Conservation (phyloP, 2,888 invertebrate genomes). For the Acleris sparsana region DNA sequence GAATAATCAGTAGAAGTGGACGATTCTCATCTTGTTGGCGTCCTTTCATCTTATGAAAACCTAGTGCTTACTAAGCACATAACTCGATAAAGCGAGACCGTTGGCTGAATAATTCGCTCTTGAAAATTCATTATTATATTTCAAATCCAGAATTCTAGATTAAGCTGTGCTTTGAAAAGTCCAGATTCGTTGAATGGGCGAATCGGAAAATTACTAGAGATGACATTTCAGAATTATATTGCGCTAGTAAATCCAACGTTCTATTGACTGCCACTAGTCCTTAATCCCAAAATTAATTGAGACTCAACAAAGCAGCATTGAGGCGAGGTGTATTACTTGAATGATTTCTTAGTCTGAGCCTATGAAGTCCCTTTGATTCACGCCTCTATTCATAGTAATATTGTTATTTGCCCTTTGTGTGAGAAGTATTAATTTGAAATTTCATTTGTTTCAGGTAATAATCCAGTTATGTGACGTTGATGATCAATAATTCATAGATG, state of each 20-base stretch:
- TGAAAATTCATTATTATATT: background rate
- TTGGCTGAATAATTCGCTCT: background rate
- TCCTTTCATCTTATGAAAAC: slow-evolving; percentile 11
- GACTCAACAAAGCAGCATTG: slow-evolving; percentile 21
- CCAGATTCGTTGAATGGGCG: background rate
- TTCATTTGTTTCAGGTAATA: slow-evolving; percentile 31
- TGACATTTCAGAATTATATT: slow-evolving; percentile 15
- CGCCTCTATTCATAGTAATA: slow-evolving; percentile 8
- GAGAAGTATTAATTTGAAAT: slow-evolving; percentile 18
- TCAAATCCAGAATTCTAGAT: background rate
- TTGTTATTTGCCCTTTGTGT: slow-evolving; percentile 15
- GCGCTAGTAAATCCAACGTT: slow-evolving; percentile 14
- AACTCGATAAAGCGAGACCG: background rate
- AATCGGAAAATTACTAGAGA: slow-evolving; percentile 1
- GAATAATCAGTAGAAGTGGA: slow-evolving; percentile 41
- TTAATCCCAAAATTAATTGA: slow-evolving; percentile 27
- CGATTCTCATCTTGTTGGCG: slow-evolving; percentile 27
- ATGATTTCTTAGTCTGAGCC: slow-evolving; percentile 10
- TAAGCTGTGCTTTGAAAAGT: too few species aligned
- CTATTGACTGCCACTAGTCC: slow-evolving; percentile 11
- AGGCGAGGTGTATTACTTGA: slow-evolving; percentile 13
- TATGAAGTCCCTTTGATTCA: slow-evolving; percentile 23
- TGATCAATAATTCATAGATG: background rate
- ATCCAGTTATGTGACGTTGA: background rate
- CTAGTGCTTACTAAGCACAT: background rate